Conservation (phyloP, 2,113 vertebrate species). For the Pygathrix nemaeus region DNA sequence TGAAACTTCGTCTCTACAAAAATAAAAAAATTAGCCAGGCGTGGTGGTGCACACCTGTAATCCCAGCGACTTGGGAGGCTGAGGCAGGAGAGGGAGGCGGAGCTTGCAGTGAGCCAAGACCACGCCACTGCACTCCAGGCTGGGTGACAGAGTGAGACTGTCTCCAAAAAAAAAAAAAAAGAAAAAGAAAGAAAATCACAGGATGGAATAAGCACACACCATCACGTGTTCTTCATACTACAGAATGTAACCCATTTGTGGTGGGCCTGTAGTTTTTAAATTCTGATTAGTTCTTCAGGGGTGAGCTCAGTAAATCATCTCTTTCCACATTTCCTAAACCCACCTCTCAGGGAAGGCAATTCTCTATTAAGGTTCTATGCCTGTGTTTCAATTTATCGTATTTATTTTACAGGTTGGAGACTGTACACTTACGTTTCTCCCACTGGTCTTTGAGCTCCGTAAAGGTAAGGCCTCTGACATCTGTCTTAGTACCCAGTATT, state of each 20-base stretch:
- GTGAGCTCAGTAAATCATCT: background rate
- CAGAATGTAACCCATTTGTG: background rate
- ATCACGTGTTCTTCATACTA: background rate
- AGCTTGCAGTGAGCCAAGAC: no score
- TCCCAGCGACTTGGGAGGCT: no score
- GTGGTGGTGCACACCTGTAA: no score
- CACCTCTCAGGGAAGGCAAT: background rate
- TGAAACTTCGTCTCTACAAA: no score
- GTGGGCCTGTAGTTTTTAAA: background rate
- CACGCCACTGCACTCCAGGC: no score
- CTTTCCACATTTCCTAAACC: background rate
- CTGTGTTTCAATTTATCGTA: background rate
- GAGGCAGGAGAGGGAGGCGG: no score
- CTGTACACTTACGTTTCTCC: background rate
- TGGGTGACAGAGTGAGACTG: no score
- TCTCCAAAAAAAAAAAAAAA: background rate
- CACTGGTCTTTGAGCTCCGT: background rate
- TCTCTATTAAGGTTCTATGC: background rate
- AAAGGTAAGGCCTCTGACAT: background rate
- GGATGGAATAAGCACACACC: background rate
- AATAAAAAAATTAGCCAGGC: no score
- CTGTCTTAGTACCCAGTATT: background rate
- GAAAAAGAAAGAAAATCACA: slow-evolving; percentile 25
- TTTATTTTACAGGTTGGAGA: background rate
- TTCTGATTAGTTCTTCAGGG: background rate